Evolutionary conservation across 2,888 invertebrate species (phyloP), one percentile per base, ranked within the genome.

Genomic region (Stenodema calcarata): DNA sequence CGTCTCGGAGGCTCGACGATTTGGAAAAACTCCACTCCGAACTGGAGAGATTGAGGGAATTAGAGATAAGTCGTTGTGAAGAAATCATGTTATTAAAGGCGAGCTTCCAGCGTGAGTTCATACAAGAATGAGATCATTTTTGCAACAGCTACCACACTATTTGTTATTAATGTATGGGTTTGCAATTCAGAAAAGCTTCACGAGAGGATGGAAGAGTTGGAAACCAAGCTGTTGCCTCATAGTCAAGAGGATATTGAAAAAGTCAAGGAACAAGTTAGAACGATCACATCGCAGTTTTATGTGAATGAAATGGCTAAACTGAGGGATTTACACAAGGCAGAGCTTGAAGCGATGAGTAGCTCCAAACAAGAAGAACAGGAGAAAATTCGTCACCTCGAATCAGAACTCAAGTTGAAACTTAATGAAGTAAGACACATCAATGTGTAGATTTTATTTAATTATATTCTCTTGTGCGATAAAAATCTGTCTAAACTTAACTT

Each of bases 231-330:
- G 12, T 23, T 70, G 47, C 35, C 69, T 27, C 28, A 86, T 44
- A 75, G 87, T 80, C 82, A 78, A 28, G 75, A 81, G 0, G 88
- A 87, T 47, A 35, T 88, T 23, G 86, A 35, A 27, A 16, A 50
- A 12, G 86, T 86, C 6, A 88, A 88, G 80, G 88, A 89, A 35
- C 80, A 86, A 76, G 87, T 88, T 0, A 89, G 88, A 87, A 84
- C 87, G n/a, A 18, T 87, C 18, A 88, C 88, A 18, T 28, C 87
- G 2, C 79, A 88, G 44, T 89, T 85, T 86, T 89, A 87, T 30
- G 47, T 87, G 0, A 88, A 87, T 50, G 87, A 88, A 85, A 86
- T 89, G 16, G 86, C 84, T 28, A 87, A 88, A 87, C 30, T 89
- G 76, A 83, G 88, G 76, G 81, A n/a, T 14, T 27, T 86, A 47